phyloP scores from a whole-genome alignment of 2,113 vertebrate species.

The Cheirogaleus medius region DNA sequence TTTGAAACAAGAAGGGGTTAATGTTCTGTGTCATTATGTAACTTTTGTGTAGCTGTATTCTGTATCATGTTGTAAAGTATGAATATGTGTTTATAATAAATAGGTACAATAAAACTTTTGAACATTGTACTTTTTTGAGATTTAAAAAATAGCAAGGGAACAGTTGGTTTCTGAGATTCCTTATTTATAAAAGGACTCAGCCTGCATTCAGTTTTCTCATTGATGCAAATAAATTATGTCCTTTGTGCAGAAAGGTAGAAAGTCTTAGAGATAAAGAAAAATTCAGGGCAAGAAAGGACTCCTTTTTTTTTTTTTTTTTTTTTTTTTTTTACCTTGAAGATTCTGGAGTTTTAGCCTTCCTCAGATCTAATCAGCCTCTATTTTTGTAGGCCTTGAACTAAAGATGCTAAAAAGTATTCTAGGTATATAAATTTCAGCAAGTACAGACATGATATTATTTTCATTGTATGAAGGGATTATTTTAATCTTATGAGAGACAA shows the following conservation, averaged over 20 bases:
- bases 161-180: background rate
- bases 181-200: background rate
- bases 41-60: background rate
- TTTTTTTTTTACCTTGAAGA: slow-evolving; percentile 12
- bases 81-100: background rate
- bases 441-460: slow-evolving; percentile 5
- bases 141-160: slow-evolving; percentile 23
- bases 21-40: background rate
- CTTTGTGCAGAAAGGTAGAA: slow-evolving; percentile 6
- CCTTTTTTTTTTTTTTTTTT: background rate
- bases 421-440: slow-evolving; percentile 6
- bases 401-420: background rate
- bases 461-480: slow-evolving; percentile 33
- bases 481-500: slow-evolving; percentile 41
- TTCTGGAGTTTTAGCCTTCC: slow-evolving; percentile 5
- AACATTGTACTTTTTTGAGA: background rate
- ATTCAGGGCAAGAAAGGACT: background rate
- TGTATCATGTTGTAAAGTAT: background rate
- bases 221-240: slow-evolving; percentile 50
- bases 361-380: slow-evolving; percentile 12
- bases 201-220: slow-evolving; percentile 53
- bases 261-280: slow-evolving; percentile 9
- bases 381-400: slow-evolving; percentile 38
- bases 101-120: background rate
- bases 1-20: slow-evolving; percentile 7